These are phyloP conservation scores for Molossus alvarezi DNA, from an alignment of 2,797 vertebrate genomes.

Conservation along the genomic window DNA sequence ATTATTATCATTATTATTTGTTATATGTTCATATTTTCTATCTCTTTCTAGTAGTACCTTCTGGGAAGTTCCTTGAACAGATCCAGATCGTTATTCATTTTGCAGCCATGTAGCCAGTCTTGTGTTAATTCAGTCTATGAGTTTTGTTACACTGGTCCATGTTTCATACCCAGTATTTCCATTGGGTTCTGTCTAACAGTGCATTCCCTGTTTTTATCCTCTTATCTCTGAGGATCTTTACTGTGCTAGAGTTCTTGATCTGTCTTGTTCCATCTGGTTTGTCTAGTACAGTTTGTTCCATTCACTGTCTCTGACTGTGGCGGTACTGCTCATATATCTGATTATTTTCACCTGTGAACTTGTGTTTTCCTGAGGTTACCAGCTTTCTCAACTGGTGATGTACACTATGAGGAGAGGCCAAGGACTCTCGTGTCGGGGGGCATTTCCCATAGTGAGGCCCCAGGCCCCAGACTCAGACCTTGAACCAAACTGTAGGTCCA, in stretches of 20 bases:
- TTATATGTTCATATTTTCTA: background rate
- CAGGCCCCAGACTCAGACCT: background rate
- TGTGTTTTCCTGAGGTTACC: background rate
- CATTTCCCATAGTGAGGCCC: slow-evolving; percentile 22
- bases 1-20: background rate
- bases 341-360: background rate
- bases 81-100: background rate
- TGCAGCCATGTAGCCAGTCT: background rate
- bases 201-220: background rate
- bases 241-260: background rate
- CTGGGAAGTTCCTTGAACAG: background rate
- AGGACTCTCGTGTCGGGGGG: background rate
- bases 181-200: background rate
- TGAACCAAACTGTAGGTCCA: background rate
- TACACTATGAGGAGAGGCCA: background rate
- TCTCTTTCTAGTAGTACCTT: background rate
- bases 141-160: background rate
- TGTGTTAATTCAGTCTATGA: background rate
- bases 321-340: background rate
- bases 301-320: slow-evolving; percentile 18
- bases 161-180: background rate
- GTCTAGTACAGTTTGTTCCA: background rate
- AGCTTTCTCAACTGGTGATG: slow-evolving; percentile 3
- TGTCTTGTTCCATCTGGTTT: slow-evolving; percentile 24
- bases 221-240: background rate